Conservation (phyloP, 2,888 invertebrate genomes). For the Phytoseiulus persimilis region DNA sequence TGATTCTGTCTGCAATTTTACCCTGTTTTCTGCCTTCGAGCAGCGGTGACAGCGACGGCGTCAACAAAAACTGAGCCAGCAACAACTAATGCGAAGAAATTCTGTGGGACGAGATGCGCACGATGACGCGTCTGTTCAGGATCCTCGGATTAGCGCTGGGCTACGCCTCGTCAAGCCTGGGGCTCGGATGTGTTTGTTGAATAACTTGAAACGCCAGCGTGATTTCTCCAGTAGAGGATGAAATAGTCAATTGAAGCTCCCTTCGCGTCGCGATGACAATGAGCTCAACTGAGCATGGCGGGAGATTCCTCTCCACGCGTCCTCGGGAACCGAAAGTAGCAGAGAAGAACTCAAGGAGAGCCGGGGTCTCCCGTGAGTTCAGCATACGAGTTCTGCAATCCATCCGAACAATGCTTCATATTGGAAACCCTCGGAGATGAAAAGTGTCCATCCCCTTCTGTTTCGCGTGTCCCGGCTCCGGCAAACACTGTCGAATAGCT, state of each 20-base stretch:
- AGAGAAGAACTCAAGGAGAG: too few relatives aligned
- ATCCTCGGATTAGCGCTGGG: neutral
- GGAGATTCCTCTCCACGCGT: neutral
- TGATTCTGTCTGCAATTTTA: neutral
- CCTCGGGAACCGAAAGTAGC: too few relatives aligned
- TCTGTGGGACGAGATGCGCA: neutral
- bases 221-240: neutral
- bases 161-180: neutral
- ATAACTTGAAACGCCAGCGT: neutral
- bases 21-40: neutral
- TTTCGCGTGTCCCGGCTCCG: too few relatives aligned
- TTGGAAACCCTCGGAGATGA: too few relatives aligned
- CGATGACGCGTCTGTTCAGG: neutral
- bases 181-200: neutral
- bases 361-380: too few relatives aligned
- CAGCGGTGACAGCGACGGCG: neutral
- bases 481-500: too few relatives aligned
- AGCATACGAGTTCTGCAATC: too few relatives aligned
- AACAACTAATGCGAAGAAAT: neutral
- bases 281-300: neutral
- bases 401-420: too few relatives aligned
- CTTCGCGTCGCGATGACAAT: neutral
- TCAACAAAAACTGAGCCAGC: neutral
- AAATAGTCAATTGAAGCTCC: neutral
- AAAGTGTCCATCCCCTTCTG: too few relatives aligned